Base-by-base conservation (phyloP, 2,797 vertebrate genomes). In the Acanthopagrus latus region DNA sequence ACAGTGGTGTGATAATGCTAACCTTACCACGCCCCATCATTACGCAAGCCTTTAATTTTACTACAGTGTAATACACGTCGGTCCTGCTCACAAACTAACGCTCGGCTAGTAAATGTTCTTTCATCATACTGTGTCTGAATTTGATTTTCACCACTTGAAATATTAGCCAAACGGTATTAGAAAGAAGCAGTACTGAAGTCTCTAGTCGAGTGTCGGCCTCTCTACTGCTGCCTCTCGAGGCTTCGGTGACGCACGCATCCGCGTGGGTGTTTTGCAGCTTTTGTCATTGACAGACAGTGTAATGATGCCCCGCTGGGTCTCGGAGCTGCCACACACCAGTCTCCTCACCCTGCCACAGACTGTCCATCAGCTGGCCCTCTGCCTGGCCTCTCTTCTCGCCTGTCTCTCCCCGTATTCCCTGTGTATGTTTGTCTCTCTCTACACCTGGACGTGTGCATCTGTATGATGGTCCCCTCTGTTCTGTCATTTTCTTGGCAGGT, bases 401-500 rank as follows among this genome's bases (percentile, higher is more conserved):
- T 78, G 46, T 77, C 72, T 76, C 21, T 74, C 29, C 29, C n/a
- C 47, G 20, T 68, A 43, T 79, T 74, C 54, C 59, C 5, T 33
- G 33, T 44, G 20, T 43, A 13, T 57, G 21, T 43, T 18, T 25
- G 6, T 63, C 4, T 58, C 69, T 48, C 18, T 51, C 43, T 7
- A 38, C 51, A 25, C 21, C 2, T 38, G 58, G 18, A 29, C 52
- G 13, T 13, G 58, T 51, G 27, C 74, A 55, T 71, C 56, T 64
- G 56, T 56, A 16, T 88, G 64, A 88, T 62, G 82, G 62, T 58
- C 18, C 29, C 69, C 25, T 74, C 55, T 74, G 56, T 16, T 74
- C 43, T 90, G 64, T 85, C 59, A 68, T 87, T 79, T 67, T 72
- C 62, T 9, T 33, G 86, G 74, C 88, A 99, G 98, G 98, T 89